Percentiles rank a stretch among this genome's conserved stretches.
Conservation (phyloP, 2,888 invertebrate genomes). For the Notodonta ziczac region DNA sequence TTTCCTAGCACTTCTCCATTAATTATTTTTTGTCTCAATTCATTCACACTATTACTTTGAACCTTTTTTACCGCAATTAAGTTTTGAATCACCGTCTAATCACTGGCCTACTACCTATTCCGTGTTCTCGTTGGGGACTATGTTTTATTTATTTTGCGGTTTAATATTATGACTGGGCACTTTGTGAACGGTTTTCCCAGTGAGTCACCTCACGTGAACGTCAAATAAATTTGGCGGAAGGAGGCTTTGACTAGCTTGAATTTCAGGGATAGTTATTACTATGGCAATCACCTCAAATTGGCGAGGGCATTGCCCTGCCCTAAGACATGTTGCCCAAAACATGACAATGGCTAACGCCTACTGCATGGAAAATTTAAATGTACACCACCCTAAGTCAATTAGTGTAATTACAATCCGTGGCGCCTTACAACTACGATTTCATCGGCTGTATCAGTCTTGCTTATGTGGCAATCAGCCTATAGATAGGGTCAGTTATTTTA, state of each 20-base stretch:
- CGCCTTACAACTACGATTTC: too few relatives aligned
- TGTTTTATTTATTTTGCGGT: slow-evolving; percentile 32
- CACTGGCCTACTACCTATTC: slow-evolving; percentile 24
- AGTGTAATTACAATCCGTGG: too few relatives aligned
- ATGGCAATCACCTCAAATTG: too few relatives aligned
- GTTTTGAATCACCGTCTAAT: slow-evolving; percentile 31
- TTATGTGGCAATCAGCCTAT: too few relatives aligned
- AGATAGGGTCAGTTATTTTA: too few relatives aligned
- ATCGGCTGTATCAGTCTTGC: too few relatives aligned
- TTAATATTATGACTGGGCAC: slow-evolving; percentile 27
- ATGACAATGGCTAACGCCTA: too few relatives aligned
- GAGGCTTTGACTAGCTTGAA: slow-evolving; percentile 16
- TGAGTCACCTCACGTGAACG: slow-evolving; percentile 44
- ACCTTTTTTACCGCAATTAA: background rate
- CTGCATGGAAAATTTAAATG: too few relatives aligned
- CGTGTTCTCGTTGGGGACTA: slow-evolving; percentile 13
- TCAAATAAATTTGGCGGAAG: slow-evolving; percentile 45
- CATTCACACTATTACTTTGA: background rate
- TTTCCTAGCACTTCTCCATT: too few relatives aligned
- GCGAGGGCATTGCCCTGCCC: too few relatives aligned
- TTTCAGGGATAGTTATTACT: background rate
- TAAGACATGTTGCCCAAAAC: too few relatives aligned
- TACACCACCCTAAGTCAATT: too few relatives aligned
- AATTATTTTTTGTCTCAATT: background rate
- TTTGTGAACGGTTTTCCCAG: slow-evolving; percentile 44